Conservation (phyloP, 2,113 vertebrate genomes). For the Cranoglanis bouderius region DNA sequence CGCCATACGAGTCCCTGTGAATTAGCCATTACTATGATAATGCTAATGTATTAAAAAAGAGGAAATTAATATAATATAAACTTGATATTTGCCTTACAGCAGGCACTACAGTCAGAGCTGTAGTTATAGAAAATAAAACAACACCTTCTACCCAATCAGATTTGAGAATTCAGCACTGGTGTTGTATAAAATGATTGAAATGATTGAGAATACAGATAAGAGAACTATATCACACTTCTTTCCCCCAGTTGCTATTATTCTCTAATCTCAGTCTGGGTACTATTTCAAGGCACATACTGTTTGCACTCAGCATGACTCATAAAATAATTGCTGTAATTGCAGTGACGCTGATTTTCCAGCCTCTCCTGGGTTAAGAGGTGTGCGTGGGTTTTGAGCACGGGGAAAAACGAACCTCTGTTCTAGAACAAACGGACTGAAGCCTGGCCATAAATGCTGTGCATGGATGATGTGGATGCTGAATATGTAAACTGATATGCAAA, state of each 20-base stretch:
- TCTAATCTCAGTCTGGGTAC: constrained; percentile 7
- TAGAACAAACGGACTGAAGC: constrained; percentile 7
- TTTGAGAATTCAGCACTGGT: background rate
- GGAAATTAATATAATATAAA: background rate
- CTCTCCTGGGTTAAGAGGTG: constrained; percentile 39
- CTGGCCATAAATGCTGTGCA: background rate
- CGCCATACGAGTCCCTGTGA: background rate
- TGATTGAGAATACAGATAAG: background rate
- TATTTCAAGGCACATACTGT: constrained; percentile 2
- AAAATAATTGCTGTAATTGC: constrained; percentile 54
- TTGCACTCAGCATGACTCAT: constrained; percentile 45
- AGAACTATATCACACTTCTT: background rate
- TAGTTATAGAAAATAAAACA: background rate
- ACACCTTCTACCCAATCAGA: background rate
- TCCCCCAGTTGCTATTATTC: background rate
- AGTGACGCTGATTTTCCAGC: constrained; percentile 23
- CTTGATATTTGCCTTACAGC: background rate
- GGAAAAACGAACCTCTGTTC: constrained; percentile 23
- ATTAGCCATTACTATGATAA: background rate
- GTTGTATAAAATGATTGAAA: background rate
- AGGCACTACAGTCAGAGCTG: background rate
- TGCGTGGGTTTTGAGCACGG: constrained; percentile 45
- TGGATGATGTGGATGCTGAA: constrained; percentile 5
- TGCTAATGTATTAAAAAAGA: background rate
- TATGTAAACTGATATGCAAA: constrained; percentile 11